phyloP scores from a whole-genome alignment of 2,888 invertebrate genomes.

The Rosalia funebris region DNA sequence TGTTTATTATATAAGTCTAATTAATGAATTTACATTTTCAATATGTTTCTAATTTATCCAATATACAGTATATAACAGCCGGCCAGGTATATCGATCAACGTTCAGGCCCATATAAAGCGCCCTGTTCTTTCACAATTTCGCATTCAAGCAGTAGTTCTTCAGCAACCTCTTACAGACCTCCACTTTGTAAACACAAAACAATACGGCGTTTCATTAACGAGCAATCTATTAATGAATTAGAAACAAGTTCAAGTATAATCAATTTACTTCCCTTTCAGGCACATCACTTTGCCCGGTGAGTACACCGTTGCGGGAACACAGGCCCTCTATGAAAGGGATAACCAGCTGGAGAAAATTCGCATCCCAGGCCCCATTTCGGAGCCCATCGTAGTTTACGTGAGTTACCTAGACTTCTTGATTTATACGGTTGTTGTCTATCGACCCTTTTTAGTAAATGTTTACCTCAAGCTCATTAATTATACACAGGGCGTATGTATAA shows the following conservation, averaged over 20 bases:
- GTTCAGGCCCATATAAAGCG: too few species aligned
- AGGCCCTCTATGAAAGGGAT: slow-evolving; percentile 81
- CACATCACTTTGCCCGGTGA: slow-evolving; percentile 80
- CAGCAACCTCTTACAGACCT: too few species aligned
- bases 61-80: too few species aligned
- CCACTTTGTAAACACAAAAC: slow-evolving; percentile 1
- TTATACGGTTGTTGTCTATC: slow-evolving; percentile 36
- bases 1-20: too few species aligned
- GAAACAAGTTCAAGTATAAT: slow-evolving; percentile 17
- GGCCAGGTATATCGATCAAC: too few species aligned
- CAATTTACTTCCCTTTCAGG: slow-evolving; percentile 61
- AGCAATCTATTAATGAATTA: slow-evolving; percentile 13
- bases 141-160: too few species aligned
- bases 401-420: slow-evolving; percentile 54
- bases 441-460: slow-evolving; percentile 31
- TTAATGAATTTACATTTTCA: too few species aligned
- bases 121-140: too few species aligned
- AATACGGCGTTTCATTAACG: slow-evolving; percentile 4
- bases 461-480: slow-evolving; percentile 39
- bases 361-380: slow-evolving; percentile 83
- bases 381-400: slow-evolving; percentile 85
- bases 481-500: slow-evolving; percentile 33
- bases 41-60: too few species aligned
- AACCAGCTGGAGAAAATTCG: slow-evolving; percentile 82
- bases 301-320: slow-evolving; percentile 82